Evolutionary conservation across 2,888 invertebrate species (phyloP).

Genomic region (Patella pellucida): DNA sequence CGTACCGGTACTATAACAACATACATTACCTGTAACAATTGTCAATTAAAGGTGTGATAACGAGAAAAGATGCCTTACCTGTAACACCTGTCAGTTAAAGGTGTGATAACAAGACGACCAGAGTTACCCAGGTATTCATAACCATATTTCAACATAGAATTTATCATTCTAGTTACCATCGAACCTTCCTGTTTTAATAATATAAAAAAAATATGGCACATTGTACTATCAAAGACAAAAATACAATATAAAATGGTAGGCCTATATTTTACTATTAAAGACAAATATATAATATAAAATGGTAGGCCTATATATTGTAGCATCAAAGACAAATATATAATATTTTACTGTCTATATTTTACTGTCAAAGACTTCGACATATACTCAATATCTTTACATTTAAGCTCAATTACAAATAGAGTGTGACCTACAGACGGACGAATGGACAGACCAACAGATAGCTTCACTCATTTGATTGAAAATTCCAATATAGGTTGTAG

Average conservation of each 20-base stretch:
- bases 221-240: slow-evolving; percentile 9
- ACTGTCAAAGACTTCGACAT: neutral
- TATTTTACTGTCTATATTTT: too few relatives aligned
- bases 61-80: slow-evolving; percentile 70
- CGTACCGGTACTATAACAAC: too few relatives aligned
- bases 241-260: neutral
- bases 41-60: slow-evolving; percentile 73
- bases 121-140: slow-evolving; percentile 73
- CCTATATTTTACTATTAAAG: neutral
- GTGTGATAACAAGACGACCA: slow-evolving; percentile 73
- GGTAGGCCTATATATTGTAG: too few relatives aligned
- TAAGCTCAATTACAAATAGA: too few relatives aligned
- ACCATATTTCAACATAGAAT: slow-evolving; percentile 72
- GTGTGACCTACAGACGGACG: too few relatives aligned
- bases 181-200: slow-evolving; percentile 65
- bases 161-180: slow-evolving; percentile 73
- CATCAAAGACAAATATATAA: too few relatives aligned
- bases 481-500: too few relatives aligned
- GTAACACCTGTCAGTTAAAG: slow-evolving; percentile 73
- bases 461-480: too few relatives aligned
- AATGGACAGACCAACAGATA: too few relatives aligned
- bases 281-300: slow-evolving; percentile 7
- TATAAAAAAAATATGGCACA: too few relatives aligned
- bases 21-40: slow-evolving; percentile 71
- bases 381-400: too few relatives aligned